Evolutionary conservation across 2,888 invertebrate genomes (phyloP).

Genomic region (Drosophila koepferae): DNA sequence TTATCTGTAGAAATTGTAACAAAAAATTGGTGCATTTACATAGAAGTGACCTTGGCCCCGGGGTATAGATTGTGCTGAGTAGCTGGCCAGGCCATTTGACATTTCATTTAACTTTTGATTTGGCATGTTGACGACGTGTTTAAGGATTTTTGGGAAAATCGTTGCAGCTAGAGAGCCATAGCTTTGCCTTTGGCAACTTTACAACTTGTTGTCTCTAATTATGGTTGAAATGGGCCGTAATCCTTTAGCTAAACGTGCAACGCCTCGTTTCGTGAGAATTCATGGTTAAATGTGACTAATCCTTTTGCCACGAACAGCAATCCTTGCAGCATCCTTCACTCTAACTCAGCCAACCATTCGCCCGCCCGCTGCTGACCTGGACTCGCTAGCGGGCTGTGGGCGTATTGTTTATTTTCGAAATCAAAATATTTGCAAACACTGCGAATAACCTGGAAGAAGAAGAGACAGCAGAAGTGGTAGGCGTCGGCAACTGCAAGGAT

Average conservation of each 20-base stretch:
- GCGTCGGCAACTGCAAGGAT: slow-evolving; percentile 58
- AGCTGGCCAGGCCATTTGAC: not conserved
- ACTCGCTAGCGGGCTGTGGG: slow-evolving; percentile 58
- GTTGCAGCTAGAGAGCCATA: not conserved
- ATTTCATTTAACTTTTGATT: slow-evolving; percentile 78
- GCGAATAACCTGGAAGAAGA: slow-evolving; percentile 43
- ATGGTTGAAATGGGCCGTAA: slow-evolving; percentile 81
- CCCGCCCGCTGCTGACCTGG: slow-evolving; percentile 33
- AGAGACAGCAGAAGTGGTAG: slow-evolving; percentile 8
- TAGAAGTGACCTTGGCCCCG: slow-evolving; percentile 63
- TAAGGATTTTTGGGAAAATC: slow-evolving; percentile 14
- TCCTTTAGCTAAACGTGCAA: slow-evolving; percentile 77
- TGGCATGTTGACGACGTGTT: slow-evolving; percentile 63
- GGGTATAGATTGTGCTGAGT: not conserved
- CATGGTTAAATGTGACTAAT: slow-evolving; percentile 78
- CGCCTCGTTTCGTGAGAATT: slow-evolving; percentile 59
- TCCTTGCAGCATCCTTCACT: slow-evolving; percentile 9
- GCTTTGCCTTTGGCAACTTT: slow-evolving; percentile 56
- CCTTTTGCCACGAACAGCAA: slow-evolving; percentile 51
- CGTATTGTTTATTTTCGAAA: slow-evolving; percentile 82
- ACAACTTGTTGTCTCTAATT: slow-evolving; percentile 84
- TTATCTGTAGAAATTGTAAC: slow-evolving; percentile 56
- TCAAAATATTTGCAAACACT: slow-evolving; percentile 83
- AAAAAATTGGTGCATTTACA: slow-evolving; percentile 76
- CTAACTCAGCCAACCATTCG: not conserved